Evolutionary conservation across 1,140 invertebrate species (phyloP), one percentile per base, ranked within the genome.

Genomic region (Diachasma alloeum): DNA sequence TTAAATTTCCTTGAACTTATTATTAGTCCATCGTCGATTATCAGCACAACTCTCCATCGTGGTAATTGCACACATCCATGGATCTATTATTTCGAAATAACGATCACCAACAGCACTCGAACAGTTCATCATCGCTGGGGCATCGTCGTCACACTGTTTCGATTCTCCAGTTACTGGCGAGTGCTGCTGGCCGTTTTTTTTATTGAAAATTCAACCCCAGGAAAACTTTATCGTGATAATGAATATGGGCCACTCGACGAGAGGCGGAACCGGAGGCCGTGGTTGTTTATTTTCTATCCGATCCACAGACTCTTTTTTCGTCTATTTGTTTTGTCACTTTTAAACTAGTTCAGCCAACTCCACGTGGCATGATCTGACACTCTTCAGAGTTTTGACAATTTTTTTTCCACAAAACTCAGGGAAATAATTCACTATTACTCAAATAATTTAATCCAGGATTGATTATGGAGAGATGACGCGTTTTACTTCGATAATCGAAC

Each of bases 211-310:
- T 73, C 11, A 17, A 37, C 53, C 48, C 46, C 36, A 17, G 56
- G 31, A 39, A 2, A 19, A 74, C 66, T 83, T 83, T 83, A 83
- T 84, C 79, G 77, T 79, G 81, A 84, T 84, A 84, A 84, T 78
- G 68, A 77, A 84, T 82, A 83, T 83, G 79, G 83, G 83, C 80
- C 83, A 84, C 82, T 83, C 79, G 73, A 84, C 75, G 76, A 22
- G n/a, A 56, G 19, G 48, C 46, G 48, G 53, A 22, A 56, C 75
- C 48, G 53, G 68, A 44, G 56, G 59, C 69, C 48, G 36, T 53
- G 4, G 31, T 36, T 19, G 5, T 67, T 24, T 68, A 53, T 48
- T 75, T 75, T 48, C 42, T 39, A 66, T 10, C 8, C 24, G 8
- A 63, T 63, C 17, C 19, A 19, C 59, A 0, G 17, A n/a, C 11